Evolutionary conservation across 2,113 vertebrate species (phyloP).

Genomic region (Myanophis thanlyinensis): DNA sequence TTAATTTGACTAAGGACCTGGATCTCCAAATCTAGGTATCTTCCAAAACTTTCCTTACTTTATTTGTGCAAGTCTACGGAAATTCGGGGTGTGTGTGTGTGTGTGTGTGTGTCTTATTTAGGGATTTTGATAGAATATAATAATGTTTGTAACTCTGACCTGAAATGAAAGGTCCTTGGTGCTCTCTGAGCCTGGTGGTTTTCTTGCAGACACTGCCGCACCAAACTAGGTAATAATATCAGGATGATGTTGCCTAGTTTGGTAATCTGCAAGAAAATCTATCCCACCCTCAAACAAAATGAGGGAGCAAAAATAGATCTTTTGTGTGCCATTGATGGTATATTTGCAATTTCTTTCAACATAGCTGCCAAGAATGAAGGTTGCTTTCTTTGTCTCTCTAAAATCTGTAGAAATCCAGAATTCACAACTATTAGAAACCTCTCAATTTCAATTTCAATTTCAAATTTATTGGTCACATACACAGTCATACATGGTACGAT

Average conservation of each 20-base stretch:
- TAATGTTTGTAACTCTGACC: too few species aligned
- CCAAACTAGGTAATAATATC: too few species aligned
- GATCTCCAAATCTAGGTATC: not conserved
- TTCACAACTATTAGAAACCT: not conserved
- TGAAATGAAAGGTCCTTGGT: too few species aligned
- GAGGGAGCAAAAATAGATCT: not conserved
- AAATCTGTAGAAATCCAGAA: not conserved
- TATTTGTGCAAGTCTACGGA: not conserved
- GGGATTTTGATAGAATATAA: not conserved
- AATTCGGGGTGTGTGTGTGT: too few species aligned
- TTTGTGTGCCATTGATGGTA: not conserved
- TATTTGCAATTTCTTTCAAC: not conserved
- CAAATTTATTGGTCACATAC: too few species aligned
- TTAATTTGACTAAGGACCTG: not conserved
- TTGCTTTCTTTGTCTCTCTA: not conserved
- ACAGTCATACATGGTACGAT: too few species aligned
- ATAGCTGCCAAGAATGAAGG: not conserved
- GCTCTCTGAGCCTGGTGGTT: too few species aligned
- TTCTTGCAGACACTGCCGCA: too few species aligned
- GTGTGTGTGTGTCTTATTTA: too few species aligned
- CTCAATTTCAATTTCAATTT: too few species aligned
- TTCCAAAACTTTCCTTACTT: not conserved
- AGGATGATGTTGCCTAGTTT: too few species aligned
- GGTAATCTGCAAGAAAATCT: too few species aligned
- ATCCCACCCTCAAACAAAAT: not conserved